phyloP scores from a whole-genome alignment of 2,797 vertebrate species.

The Xerus rutilus region DNA sequence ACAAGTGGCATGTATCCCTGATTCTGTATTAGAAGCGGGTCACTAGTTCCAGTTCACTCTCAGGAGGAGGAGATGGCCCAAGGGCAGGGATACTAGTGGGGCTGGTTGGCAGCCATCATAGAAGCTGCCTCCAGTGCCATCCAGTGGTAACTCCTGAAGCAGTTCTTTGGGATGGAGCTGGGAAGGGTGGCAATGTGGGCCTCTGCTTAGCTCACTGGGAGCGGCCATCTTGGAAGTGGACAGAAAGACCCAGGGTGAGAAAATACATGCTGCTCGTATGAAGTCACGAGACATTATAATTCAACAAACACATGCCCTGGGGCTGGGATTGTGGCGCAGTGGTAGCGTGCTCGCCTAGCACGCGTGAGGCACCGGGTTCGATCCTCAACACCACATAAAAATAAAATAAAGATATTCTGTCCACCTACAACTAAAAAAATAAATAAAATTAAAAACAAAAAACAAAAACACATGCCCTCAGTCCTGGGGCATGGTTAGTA shows the following conservation, averaged over 20 bases:
- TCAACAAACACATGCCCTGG: too few relatives aligned
- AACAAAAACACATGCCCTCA: too few relatives aligned
- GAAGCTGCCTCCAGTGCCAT: not conserved
- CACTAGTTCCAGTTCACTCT: not conserved
- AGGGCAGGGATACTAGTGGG: not conserved
- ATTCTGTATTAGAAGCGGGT: not conserved
- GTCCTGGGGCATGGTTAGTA: not conserved
- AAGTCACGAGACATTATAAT: not conserved
- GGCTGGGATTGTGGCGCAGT: too few relatives aligned
- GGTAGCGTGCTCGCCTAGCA: too few relatives aligned
- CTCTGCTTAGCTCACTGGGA: not conserved
- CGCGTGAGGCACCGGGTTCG: too few relatives aligned
- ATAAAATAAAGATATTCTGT: too few relatives aligned
- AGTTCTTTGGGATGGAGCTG: not conserved
- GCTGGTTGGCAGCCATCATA: not conserved
- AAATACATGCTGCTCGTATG: not conserved
- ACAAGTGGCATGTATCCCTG: too few relatives aligned
- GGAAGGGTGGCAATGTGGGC: not conserved
- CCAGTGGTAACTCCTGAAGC: not conserved
- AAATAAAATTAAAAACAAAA: too few relatives aligned
- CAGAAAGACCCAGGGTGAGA: not conserved
- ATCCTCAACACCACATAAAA: too few relatives aligned
- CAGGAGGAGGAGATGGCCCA: too few relatives aligned
- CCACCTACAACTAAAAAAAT: too few relatives aligned
- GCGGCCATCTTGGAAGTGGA: not conserved